Base-by-base conservation (phyloP, 2,888 invertebrate genomes). In the Xanthorhoe designata region DNA sequence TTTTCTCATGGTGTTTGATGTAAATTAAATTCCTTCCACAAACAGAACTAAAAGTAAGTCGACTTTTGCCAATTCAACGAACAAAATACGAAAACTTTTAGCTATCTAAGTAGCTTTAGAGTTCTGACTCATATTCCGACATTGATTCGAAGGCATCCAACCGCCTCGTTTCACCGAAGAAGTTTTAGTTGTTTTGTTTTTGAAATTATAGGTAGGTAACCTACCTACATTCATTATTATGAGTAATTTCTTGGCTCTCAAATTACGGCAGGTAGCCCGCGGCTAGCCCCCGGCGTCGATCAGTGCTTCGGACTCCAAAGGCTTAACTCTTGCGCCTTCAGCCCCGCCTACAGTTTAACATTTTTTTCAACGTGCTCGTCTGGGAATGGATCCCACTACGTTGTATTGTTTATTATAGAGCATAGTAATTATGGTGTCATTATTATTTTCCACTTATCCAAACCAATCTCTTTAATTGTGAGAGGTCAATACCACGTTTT, bases 211-310 rank as follows among this genome's bases (percentile, higher is more conserved):
- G n/a, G 86, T 87, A 87, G 89, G 85, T 87, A n/a, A 17, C 38
- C 15, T 47, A 85, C 88, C 18, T 52, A 84, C 88, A 87, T 90
- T 90, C 86, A 87, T 91, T 92, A 92, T 92, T 92, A 91, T 88
- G 89, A 91, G 90, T 90, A 92, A 93, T 92, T 92, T 90, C 85
- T 90, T 80, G 85, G 81, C 80, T 84, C 87, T 89, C 82, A 91
- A 91, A 92, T 92, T 90, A 91, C 86, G 80, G 90, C 92, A 91
- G 92, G 92, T 92, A 92, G 92, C 92, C 91, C 79, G 86, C 81
- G 91, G 92, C 90, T 79, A 79, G 79, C 77, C 81, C 78, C 78
- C 77, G 75, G 81, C 84, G 78, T 83, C 84, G 85, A 85, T 88
- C 86, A 78, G 75, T 72, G 75, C 70, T 71, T 75, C 73, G 75